Evolutionary conservation across 2,888 invertebrate genomes (phyloP).

Genomic region (Nudaria mundana): DNA sequence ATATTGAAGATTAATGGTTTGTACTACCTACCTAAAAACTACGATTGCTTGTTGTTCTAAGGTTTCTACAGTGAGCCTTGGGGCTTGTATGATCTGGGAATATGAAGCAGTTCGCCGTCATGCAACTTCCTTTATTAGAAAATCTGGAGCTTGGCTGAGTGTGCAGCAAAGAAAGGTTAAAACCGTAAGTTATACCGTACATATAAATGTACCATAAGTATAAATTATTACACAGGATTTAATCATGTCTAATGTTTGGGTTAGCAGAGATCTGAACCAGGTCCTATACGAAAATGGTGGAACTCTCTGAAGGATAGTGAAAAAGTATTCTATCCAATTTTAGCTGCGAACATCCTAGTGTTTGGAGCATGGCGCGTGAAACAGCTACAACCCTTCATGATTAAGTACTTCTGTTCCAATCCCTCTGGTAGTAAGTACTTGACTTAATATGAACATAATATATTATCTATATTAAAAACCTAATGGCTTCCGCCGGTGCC

Average conservation of each 20-base stretch:
- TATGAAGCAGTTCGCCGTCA: conserved; percentile 86
- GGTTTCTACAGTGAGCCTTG: conserved; percentile 86
- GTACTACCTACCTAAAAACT: too few species aligned
- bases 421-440: conserved; percentile 86
- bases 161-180: conserved; percentile 53
- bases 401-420: conserved; percentile 92
- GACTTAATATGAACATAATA: not conserved
- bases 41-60: too few species aligned
- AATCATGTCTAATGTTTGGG: not conserved
- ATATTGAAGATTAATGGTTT: too few species aligned
- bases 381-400: conserved; percentile 85
- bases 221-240: too few species aligned
- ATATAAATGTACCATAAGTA: too few species aligned
- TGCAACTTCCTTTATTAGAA: conserved; percentile 75
- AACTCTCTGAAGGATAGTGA: conserved; percentile 86
- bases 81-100: conserved; percentile 92
- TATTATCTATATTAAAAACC: not conserved
- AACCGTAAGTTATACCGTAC: not conserved
- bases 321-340: conserved; percentile 89
- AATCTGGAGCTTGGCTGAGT: conserved; percentile 78
- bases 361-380: conserved; percentile 92
- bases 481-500: not conserved
- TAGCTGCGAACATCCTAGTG: conserved; percentile 88
- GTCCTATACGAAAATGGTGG: conserved; percentile 85
- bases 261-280: conserved; percentile 57